Evolutionary conservation across 2,888 invertebrate genomes (phyloP), one percentile per base, ranked within the genome.

Genomic region (Volucella inflata): DNA sequence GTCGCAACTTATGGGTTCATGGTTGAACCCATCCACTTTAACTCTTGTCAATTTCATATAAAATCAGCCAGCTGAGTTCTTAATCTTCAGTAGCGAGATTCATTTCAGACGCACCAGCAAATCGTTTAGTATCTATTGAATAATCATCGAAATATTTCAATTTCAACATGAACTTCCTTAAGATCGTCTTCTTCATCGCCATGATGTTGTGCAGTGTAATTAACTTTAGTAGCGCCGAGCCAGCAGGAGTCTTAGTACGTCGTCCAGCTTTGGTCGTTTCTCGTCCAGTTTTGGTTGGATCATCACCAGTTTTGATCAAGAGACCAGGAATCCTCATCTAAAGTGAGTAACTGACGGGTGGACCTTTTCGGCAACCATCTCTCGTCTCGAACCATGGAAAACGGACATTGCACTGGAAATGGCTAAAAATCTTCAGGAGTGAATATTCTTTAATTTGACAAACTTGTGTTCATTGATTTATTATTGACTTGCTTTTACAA

Each of bases 101-200:
- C 76, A 76, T 14, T 81, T 48, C 76, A 71, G 76, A 21, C 60
- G 14, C 67, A 85, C 2, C 42, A 84, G 38, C 70, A 74, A 83
- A 50, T 64, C 71, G 51, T n/a, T 75, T 11, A 50, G n/a, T 21
- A 55, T 59, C 51, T 65, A 21, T 51, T 30, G 17, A 36, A 14
- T 12, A 11, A 21, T 38, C 17, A 2, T 42, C 40, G 21, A 11
- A 17, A n/a, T 44, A 67, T 11, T 50, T 36, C 9, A 44, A 51
- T 42, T 9, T 55, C 71, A 87, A 72, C 17, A 88, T 88, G 88
- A 78, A 83, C 46, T 87, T 85, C 60, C 11, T 75, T 38, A 82
- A 87, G 65, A 62, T 77, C 12, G 9, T 87, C 42, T 83, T 76
- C 38, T 9, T 79, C 40, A 59, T 88, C 60, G 84, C 76, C 46